Conservation (phyloP, 2,797 vertebrate genomes). For the Brotula barbata region DNA sequence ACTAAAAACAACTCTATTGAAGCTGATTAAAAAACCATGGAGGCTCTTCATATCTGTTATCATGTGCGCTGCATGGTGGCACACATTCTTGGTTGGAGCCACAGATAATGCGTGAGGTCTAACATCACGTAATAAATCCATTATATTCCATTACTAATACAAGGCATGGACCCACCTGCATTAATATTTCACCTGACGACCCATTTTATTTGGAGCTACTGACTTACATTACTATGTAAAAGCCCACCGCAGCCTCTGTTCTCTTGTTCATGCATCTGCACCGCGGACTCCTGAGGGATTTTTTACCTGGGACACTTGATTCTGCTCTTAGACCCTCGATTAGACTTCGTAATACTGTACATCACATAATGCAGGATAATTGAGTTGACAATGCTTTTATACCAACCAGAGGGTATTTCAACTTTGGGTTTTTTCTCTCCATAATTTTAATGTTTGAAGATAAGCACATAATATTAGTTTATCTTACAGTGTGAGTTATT, state of each 20-base stretch:
- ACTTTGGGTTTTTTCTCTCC: constrained; percentile 3
- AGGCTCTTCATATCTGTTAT: not conserved
- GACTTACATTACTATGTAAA: constrained; percentile 50
- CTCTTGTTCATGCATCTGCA: constrained; percentile 43
- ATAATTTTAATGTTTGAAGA: constrained; percentile 10
- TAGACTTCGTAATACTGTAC: constrained; percentile 52
- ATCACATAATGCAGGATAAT: constrained; percentile 36
- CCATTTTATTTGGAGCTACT: constrained; percentile 56
- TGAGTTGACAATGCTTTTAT: constrained; percentile 41
- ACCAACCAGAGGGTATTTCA: constrained; percentile 2
- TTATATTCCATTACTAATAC: constrained; percentile 68
- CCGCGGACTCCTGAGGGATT: constrained; percentile 27
- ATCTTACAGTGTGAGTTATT: too few species aligned
- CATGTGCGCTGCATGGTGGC: not conserved
- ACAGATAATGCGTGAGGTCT: constrained; percentile 24
- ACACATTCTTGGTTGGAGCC: too few species aligned
- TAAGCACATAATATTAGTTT: too few species aligned
- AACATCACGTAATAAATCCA: constrained; percentile 63
- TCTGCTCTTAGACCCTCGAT: constrained; percentile 27
- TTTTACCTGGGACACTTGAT: constrained; percentile 18
- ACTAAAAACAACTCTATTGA: constrained; percentile 37
- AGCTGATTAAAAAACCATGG: constrained; percentile 16
- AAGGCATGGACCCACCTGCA: constrained; percentile 53
- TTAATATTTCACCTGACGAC: constrained; percentile 71
- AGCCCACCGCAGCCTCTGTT: constrained; percentile 36